These are phyloP conservation scores for Eptatretus burgeri DNA, from an alignment of 2,113 vertebrate species.

Conservation along the genomic window DNA sequence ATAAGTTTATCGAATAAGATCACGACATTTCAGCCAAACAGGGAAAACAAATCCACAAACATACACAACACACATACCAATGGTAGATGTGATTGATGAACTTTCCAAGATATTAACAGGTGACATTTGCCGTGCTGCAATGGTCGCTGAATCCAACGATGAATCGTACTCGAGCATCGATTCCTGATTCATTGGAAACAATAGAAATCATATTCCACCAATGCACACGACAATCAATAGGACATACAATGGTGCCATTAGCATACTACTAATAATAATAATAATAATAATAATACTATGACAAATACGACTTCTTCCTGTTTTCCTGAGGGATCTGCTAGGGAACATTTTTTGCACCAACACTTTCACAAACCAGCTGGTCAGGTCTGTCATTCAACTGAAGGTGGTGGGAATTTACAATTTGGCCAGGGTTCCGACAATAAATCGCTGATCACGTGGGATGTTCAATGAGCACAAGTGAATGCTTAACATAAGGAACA, in stretches of 20 bases:
- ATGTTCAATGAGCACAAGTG: too few species aligned
- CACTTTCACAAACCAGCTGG: too few species aligned
- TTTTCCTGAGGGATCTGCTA: too few species aligned
- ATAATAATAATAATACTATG: not conserved
- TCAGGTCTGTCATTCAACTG: too few species aligned
- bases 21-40: not conserved
- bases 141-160: slow-evolving; percentile 77
- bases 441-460: too few species aligned
- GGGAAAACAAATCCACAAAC: not conserved
- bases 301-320: too few species aligned
- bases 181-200: slow-evolving; percentile 25
- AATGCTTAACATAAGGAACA: too few species aligned
- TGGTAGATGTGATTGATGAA: slow-evolving; percentile 30
- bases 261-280: not conserved
- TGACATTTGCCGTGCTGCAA: slow-evolving; percentile 93
- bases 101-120: slow-evolving; percentile 42
- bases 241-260: not conserved
- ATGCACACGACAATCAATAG: not conserved
- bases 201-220: not conserved
- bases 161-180: slow-evolving; percentile 94
- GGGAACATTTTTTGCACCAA: too few species aligned
- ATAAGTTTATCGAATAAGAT: too few species aligned
- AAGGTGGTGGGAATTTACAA: too few species aligned
- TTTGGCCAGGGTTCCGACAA: too few species aligned
- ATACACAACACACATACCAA: not conserved